A percentile compares a stretch with the other conserved stretches of the same genome.
Conservation (phyloP, 2,797 vertebrate species). For the Synaphobranchus kaupii region DNA sequence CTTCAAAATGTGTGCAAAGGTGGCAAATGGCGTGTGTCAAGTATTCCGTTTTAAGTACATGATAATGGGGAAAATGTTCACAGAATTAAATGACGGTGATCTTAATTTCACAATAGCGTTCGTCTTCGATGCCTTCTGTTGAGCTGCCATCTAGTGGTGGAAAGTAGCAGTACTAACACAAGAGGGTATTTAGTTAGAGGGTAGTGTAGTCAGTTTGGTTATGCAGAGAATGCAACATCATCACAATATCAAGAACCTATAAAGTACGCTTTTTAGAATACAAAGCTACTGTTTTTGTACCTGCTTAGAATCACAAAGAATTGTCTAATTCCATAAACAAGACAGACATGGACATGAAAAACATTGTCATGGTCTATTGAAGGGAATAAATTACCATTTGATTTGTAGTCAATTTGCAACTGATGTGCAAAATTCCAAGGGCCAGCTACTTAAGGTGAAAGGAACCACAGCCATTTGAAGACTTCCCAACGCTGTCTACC, state of each 20-base stretch:
- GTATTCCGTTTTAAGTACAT: not conserved
- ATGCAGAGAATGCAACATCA: not conserved
- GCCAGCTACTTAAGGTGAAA: not conserved
- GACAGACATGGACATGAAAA: not conserved
- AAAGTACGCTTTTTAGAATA: not conserved
- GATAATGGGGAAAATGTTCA: not conserved
- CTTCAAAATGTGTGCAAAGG: not conserved
- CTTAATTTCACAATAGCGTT: not conserved
- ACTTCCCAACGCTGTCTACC: constrained; percentile 1
- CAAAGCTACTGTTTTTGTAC: too few species aligned
- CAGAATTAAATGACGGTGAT: not conserved
- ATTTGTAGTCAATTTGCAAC: not conserved
- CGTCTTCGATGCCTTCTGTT: not conserved
- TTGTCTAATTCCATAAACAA: not conserved
- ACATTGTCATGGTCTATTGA: not conserved
- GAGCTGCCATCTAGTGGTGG: not conserved
- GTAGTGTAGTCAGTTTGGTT: not conserved
- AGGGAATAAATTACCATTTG: not conserved
- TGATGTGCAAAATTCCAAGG: not conserved
- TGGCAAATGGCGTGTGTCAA: not conserved
- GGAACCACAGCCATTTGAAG: not conserved
- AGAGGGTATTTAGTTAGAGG: too few species aligned
- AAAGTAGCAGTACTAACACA: not conserved
- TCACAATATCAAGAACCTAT: not conserved
- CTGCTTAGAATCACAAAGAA: not conserved